phyloP scores from a whole-genome alignment of 1,140 invertebrate genomes.

The Lasioglossum baleicum region DNA sequence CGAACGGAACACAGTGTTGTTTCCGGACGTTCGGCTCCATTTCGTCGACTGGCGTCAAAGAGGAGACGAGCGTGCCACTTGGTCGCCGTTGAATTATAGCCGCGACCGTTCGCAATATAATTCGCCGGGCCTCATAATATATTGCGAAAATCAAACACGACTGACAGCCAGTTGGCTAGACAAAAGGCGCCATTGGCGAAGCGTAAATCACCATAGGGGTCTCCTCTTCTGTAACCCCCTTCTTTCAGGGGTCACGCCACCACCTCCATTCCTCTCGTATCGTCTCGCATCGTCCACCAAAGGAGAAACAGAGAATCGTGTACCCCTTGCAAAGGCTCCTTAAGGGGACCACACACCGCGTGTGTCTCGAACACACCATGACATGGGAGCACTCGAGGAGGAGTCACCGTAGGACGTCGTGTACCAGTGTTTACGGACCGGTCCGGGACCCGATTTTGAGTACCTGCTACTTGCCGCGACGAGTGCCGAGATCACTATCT shows the following conservation, averaged over 20 bases:
- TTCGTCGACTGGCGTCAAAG: neutral
- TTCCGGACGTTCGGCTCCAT: neutral
- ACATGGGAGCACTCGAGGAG: constrained; percentile 32
- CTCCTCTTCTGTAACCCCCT: constrained; percentile 38
- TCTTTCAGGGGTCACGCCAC: constrained; percentile 40
- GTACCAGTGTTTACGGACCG: constrained; percentile 67
- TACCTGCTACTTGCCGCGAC: constrained; percentile 52
- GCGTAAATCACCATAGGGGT: constrained; percentile 70
- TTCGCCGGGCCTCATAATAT: constrained; percentile 62
- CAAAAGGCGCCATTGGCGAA: constrained; percentile 68
- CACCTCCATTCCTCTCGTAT: neutral
- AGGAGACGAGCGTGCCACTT: constrained; percentile 18
- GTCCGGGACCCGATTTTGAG: constrained; percentile 62
- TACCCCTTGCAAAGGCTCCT: constrained; percentile 33
- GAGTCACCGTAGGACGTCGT: constrained; percentile 43
- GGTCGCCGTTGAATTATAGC: constrained; percentile 48
- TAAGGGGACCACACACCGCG: constrained; percentile 69
- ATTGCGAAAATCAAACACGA: constrained; percentile 69
- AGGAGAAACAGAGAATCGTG: neutral
- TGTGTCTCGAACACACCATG: constrained; percentile 23
- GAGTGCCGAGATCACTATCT: constrained; percentile 55
- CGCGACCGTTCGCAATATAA: constrained; percentile 47
- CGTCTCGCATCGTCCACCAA: neutral
- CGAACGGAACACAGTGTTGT: constrained; percentile 14
- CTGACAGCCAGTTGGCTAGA: constrained; percentile 67